phyloP scores from a whole-genome alignment of 2,113 vertebrate genomes.

The Scytalopus superciliaris region DNA sequence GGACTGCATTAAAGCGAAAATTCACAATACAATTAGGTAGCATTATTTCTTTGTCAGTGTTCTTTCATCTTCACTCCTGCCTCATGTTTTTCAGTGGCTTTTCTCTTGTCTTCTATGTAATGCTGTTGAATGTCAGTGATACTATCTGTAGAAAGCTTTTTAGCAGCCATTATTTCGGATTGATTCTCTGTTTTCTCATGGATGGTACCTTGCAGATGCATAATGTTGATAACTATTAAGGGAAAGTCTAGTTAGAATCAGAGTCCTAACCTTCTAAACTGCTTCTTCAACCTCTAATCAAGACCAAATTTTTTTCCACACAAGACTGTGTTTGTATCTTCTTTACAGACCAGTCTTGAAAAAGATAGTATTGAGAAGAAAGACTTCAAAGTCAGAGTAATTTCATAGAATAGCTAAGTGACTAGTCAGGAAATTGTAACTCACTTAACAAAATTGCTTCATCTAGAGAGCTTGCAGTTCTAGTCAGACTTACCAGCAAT shows the following conservation, averaged over 20 bases:
- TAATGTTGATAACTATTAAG: neutral
- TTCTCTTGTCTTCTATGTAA: slow-evolving; percentile 3
- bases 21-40: neutral
- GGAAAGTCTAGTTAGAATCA: neutral
- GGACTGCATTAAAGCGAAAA: neutral
- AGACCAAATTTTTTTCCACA: neutral
- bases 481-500: neutral
- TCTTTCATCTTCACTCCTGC: neutral
- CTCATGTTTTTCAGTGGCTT: neutral
- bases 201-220: neutral
- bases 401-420: slow-evolving; percentile 34
- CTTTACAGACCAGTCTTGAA: neutral
- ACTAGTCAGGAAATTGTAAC: neutral
- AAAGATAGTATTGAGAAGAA: neutral
- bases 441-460: slow-evolving; percentile 35
- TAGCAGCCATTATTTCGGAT: neutral
- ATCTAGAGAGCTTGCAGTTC: neutral
- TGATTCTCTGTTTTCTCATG: neutral
- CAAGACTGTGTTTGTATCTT: neutral
- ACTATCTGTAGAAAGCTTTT: neutral
- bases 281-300: neutral
- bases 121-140: neutral
- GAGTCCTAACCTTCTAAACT: neutral
- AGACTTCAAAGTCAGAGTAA: neutral
- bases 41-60: neutral